Conservation (phyloP, 2,113 vertebrate genomes). For the Protobothrops flavoviridis region DNA sequence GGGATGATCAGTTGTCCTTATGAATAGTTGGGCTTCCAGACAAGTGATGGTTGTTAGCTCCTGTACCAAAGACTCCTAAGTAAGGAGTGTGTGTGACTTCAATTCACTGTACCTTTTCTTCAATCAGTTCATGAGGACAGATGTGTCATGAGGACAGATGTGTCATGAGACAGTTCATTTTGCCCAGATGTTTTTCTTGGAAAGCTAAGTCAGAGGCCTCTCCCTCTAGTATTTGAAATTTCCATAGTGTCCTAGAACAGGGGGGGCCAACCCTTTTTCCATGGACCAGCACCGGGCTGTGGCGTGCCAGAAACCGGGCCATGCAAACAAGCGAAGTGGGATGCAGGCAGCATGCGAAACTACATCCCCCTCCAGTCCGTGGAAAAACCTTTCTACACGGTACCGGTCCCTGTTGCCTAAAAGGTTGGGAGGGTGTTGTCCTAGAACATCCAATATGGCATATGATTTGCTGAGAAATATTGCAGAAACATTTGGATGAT, state of each 20-base stretch:
- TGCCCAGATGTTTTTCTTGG: not conserved
- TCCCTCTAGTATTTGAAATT: not conserved
- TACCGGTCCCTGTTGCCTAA: no score
- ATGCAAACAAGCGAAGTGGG: no score
- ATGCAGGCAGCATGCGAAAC: no score
- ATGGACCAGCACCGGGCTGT: no score
- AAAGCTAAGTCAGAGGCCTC: not conserved
- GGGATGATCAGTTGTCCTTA: no score
- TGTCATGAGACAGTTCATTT: not conserved
- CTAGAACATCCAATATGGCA: not conserved
- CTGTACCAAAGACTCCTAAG: not conserved
- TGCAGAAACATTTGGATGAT: not conserved
- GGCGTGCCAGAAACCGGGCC: no score
- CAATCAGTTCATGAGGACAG: not conserved
- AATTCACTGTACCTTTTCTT: not conserved
- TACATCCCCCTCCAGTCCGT: no score
- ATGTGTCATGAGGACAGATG: not conserved
- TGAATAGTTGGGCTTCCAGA: not conserved
- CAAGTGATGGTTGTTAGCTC: not conserved
- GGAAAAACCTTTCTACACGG: no score
- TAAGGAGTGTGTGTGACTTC: not conserved
- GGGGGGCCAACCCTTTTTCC: no score
- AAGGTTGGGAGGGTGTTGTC: no score
- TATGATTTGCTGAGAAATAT: not conserved
- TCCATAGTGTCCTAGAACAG: not conserved